phyloP scores from a whole-genome alignment of 2,113 vertebrate species.

The Grammomys dolichurus region DNA sequence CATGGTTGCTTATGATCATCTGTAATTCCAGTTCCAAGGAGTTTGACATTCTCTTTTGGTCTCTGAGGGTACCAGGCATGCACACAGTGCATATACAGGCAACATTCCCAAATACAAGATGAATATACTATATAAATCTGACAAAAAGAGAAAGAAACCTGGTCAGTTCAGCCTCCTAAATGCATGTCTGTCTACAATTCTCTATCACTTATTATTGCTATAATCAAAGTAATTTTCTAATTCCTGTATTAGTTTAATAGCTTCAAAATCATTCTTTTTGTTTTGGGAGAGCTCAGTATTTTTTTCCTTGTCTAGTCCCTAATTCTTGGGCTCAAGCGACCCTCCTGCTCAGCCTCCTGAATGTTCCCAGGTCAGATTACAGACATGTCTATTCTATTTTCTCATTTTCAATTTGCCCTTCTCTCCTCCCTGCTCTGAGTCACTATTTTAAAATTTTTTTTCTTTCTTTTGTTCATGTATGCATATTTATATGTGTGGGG shows the following conservation, averaged over 20 bases:
- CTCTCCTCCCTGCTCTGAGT: background rate
- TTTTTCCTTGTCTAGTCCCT: background rate
- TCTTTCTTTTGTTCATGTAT: background rate
- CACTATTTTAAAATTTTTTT: background rate
- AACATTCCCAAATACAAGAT: background rate
- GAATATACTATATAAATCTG: background rate
- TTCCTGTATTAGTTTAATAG: background rate
- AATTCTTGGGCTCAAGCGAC: background rate
- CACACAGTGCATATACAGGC: background rate
- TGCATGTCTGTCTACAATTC: background rate
- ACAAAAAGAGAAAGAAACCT: background rate
- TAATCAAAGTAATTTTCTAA: background rate
- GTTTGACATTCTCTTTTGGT: background rate
- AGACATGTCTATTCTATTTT: background rate
- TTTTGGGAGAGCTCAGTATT: background rate
- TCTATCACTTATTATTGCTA: background rate
- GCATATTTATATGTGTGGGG: background rate
- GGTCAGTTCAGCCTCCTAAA: slow-evolving; percentile 15
- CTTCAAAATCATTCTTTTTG: background rate
- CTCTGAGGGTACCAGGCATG: background rate
- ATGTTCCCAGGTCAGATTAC: background rate
- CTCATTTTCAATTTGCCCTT: background rate
- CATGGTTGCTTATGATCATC: background rate
- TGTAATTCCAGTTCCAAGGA: background rate
- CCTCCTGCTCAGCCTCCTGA: background rate